A percentile compares a stretch with the other conserved stretches of the same genome.
phyloP scores from a whole-genome alignment of 2,797 vertebrate species.

The Phoxinus dragarum region DNA sequence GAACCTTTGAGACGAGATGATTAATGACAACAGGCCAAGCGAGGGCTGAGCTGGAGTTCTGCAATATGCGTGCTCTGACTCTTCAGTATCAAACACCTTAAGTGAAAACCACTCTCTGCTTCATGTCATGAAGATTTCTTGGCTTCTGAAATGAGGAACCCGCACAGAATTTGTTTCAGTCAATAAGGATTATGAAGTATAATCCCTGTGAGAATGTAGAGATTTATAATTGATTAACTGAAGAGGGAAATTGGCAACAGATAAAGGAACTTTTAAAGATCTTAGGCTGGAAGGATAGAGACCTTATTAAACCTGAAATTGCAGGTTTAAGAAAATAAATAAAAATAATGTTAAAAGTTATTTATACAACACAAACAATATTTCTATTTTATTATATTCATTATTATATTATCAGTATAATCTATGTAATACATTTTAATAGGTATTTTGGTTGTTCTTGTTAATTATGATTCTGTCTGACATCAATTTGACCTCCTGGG shows the following conservation, averaged over 20 bases:
- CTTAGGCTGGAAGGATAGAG: not conserved
- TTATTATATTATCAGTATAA: not conserved
- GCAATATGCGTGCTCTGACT: constrained; percentile 42
- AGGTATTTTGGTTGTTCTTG: not conserved
- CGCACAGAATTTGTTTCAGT: constrained; percentile 13
- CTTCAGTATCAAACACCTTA: constrained; percentile 45
- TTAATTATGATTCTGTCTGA: not conserved
- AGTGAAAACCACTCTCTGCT: constrained; percentile 30
- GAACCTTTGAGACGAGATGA: constrained; percentile 52
- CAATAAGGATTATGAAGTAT: constrained; percentile 14
- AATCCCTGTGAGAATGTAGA: constrained; percentile 10
- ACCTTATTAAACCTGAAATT: not conserved
- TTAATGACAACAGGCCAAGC: constrained; percentile 50
- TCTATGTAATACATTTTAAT: no score
- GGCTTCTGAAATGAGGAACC: constrained; percentile 11
- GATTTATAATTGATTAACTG: constrained; percentile 24
- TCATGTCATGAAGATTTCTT: constrained; percentile 36
- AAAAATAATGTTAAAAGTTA: not conserved
- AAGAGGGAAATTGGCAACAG: not conserved
- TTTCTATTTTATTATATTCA: not conserved
- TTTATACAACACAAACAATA: not conserved
- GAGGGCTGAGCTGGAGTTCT: not conserved
- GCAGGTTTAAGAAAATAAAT: not conserved
- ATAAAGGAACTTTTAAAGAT: constrained; percentile 13
- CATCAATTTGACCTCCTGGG: not conserved